A percentile compares a stretch with the other conserved stretches of the same genome.
Conservation (phyloP, 2,113 vertebrate genomes). For the Mugil cephalus region DNA sequence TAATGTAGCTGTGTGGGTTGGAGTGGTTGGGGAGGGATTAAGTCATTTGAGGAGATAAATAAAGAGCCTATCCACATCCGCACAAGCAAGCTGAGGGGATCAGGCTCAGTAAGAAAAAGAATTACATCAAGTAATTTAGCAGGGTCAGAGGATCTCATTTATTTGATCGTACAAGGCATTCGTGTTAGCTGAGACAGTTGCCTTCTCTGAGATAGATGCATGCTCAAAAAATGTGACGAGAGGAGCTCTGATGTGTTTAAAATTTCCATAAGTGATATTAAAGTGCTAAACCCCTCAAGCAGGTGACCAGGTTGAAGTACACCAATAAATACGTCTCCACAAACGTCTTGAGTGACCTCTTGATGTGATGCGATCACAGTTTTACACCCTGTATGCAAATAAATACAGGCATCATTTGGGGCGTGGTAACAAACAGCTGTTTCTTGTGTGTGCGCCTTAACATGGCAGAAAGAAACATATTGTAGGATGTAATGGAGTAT, state of each 20-base stretch:
- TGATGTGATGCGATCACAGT: too few relatives aligned
- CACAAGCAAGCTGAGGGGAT: conserved; percentile 32
- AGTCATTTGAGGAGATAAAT: conserved; percentile 54
- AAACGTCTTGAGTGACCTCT: too few relatives aligned
- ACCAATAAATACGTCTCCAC: too few relatives aligned
- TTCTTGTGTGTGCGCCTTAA: too few relatives aligned
- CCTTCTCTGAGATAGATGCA: conserved; percentile 38
- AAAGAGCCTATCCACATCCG: conserved; percentile 20
- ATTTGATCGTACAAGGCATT: conserved; percentile 65
- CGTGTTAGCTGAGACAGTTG: conserved; percentile 52
- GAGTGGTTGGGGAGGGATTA: conserved; percentile 55
- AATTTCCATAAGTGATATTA: background rate
- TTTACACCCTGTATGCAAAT: too few relatives aligned
- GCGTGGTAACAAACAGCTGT: too few relatives aligned
- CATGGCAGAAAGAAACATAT: too few relatives aligned
- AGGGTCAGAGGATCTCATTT: conserved; percentile 48
- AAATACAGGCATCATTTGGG: too few relatives aligned
- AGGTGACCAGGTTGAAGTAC: too few relatives aligned
- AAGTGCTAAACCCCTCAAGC: too few relatives aligned
- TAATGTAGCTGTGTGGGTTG: conserved; percentile 62
- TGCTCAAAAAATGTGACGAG: conserved; percentile 63
- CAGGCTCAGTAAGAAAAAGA: conserved; percentile 22
- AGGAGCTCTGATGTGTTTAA: conserved; percentile 47
- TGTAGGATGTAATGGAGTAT: too few relatives aligned
- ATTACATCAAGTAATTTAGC: conserved; percentile 36